phyloP scores from a whole-genome alignment of 2,797 vertebrate species.

The Anolis apletophallus region DNA sequence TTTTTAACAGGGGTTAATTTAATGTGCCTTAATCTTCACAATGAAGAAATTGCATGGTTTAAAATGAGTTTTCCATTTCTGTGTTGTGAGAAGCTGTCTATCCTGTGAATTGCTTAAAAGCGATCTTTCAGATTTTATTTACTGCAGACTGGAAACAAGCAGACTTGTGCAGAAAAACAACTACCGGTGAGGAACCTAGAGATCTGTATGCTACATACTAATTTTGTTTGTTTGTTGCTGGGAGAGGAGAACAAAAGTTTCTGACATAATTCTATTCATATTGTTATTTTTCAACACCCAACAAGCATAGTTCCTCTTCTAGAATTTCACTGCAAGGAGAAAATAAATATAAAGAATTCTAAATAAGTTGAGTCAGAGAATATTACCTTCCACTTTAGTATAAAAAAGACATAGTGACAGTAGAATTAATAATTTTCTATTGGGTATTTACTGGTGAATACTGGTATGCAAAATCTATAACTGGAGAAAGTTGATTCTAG shows the following conservation, averaged over 20 bases:
- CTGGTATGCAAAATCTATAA: background rate
- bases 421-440: background rate
- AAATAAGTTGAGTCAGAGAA: background rate
- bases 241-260: too few species aligned
- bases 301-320: background rate
- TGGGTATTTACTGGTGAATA: too few species aligned
- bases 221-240: background rate
- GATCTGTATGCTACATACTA: background rate
- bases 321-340: background rate
- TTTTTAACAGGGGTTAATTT: slow-evolving; percentile 25
- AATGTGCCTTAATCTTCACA: slow-evolving; percentile 26
- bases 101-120: background rate
- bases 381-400: background rate
- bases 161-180: background rate
- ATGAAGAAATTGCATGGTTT: background rate
- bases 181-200: background rate
- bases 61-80: slow-evolving; percentile 18
- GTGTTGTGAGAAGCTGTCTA: background rate
- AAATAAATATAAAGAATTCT: background rate
- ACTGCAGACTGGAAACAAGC: background rate
- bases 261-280: background rate
- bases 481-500: background rate
- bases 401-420: background rate
- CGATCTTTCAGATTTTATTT: slow-evolving; percentile 13
- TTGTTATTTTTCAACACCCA: background rate